A percentile compares a stretch with the other conserved stretches of the same genome.
These are phyloP conservation scores for Lycophotia porphyrea DNA, from an alignment of 2,888 invertebrate species.

Conservation along the genomic window DNA sequence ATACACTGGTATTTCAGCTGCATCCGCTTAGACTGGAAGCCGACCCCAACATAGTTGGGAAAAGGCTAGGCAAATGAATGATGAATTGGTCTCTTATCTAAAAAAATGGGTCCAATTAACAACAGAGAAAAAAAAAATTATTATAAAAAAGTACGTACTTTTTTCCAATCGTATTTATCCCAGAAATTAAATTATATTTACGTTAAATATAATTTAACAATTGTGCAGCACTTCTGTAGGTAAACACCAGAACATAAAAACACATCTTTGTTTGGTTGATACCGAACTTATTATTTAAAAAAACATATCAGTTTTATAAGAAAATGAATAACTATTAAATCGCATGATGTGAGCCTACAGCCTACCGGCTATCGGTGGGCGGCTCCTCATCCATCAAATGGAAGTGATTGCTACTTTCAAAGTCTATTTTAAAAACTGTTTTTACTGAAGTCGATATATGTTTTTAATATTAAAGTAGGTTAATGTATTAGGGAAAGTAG, in stretches of 20 bases:
- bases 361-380: conserved; percentile 14
- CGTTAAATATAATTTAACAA: background rate
- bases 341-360: conserved; percentile 12
- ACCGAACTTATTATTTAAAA: background rate
- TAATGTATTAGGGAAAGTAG: background rate
- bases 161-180: background rate
- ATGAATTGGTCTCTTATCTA: too few species aligned
- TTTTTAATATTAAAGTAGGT: conserved; percentile 38
- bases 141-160: background rate
- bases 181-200: background rate
- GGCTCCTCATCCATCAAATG: conserved; percentile 46
- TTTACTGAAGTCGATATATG: conserved; percentile 21
- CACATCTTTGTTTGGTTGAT: background rate
- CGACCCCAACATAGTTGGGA: too few species aligned
- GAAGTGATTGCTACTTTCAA: conserved; percentile 54
- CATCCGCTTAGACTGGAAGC: too few species aligned
- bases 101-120: too few species aligned
- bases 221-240: background rate
- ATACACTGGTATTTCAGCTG: too few species aligned
- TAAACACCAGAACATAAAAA: background rate
- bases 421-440: conserved; percentile 45
- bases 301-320: conserved; percentile 5
- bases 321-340: conserved; percentile 45
- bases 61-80: too few species aligned
- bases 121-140: too few species aligned